Evolutionary conservation across 2,888 invertebrate genomes (phyloP).

Genomic region (Bellardia bayeri): DNA sequence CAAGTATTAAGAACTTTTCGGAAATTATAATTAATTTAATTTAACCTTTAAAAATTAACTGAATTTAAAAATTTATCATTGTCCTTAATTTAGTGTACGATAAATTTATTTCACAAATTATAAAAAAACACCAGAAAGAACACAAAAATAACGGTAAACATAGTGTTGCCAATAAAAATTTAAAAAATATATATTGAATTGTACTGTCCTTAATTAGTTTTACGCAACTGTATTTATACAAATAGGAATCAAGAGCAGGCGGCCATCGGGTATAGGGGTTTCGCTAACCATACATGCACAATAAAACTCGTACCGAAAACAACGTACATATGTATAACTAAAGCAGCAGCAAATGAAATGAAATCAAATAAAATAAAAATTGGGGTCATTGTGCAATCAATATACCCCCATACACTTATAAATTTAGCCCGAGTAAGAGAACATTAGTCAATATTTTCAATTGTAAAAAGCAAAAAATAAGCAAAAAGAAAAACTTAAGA

Average conservation of each 20-base stretch:
- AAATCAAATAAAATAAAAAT: constrained; percentile 61
- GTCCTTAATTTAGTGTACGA: too few species aligned
- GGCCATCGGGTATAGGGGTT: neutral
- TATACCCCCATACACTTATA: constrained; percentile 35
- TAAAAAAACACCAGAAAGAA: too few species aligned
- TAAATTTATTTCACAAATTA: too few species aligned
- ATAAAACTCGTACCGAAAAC: constrained; percentile 42
- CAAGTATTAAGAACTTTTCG: too few species aligned
- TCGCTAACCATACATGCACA: neutral
- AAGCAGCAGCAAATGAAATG: constrained; percentile 36
- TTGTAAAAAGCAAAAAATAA: constrained; percentile 62
- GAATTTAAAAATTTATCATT: too few species aligned
- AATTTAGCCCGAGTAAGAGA: constrained; percentile 3
- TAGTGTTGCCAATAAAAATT: too few species aligned
- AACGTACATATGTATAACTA: neutral
- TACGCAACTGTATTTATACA: too few species aligned
- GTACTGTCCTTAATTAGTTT: too few species aligned
- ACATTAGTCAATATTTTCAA: constrained; percentile 55
- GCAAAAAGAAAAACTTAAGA: constrained; percentile 27
- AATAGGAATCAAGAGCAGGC: neutral
- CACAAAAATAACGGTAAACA: too few species aligned
- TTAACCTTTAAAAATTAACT: too few species aligned
- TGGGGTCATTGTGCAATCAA: constrained; percentile 74
- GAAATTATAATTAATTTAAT: too few species aligned
- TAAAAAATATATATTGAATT: too few species aligned